Evolutionary conservation across 2,888 invertebrate genomes (phyloP).

Genomic region (Cryptophagus acutangulus): DNA sequence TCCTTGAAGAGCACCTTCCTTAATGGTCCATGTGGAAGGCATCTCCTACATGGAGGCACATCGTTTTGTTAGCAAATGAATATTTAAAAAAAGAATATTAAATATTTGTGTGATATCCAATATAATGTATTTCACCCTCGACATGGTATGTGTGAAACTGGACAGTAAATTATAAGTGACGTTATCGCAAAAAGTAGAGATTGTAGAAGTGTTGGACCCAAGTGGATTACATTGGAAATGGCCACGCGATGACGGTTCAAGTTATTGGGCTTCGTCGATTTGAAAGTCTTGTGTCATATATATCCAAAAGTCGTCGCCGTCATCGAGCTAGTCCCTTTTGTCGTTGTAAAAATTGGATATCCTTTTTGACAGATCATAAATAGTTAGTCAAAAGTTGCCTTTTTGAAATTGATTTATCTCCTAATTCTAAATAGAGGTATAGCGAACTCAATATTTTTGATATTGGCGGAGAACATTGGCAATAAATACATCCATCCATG

Average conservation of each 20-base stretch:
- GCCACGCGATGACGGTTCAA: constrained; percentile 42
- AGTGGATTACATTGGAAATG: constrained; percentile 43
- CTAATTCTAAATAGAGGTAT: not conserved
- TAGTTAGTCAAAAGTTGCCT: constrained; percentile 23
- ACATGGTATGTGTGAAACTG: constrained; percentile 45
- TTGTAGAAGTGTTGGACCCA: constrained; percentile 43
- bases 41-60: no score
- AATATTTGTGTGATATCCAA: no score
- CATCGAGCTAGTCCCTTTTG: constrained; percentile 28
- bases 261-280: constrained; percentile 45
- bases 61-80: no score
- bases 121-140: no score
- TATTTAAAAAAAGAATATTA: no score
- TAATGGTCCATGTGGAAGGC: no score
- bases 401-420: constrained; percentile 24
- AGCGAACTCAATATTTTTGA: not conserved
- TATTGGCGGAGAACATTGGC: constrained; percentile 4
- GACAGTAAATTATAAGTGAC: constrained; percentile 46
- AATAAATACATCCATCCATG: constrained; percentile 6
- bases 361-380: constrained; percentile 36
- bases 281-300: constrained; percentile 43
- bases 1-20: no score
- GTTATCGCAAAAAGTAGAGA: constrained; percentile 44
- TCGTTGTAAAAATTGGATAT: constrained; percentile 34
- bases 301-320: constrained; percentile 20